Conservation (phyloP, 23 tunicate species). For the Clavelina lepadiformis region DNA sequence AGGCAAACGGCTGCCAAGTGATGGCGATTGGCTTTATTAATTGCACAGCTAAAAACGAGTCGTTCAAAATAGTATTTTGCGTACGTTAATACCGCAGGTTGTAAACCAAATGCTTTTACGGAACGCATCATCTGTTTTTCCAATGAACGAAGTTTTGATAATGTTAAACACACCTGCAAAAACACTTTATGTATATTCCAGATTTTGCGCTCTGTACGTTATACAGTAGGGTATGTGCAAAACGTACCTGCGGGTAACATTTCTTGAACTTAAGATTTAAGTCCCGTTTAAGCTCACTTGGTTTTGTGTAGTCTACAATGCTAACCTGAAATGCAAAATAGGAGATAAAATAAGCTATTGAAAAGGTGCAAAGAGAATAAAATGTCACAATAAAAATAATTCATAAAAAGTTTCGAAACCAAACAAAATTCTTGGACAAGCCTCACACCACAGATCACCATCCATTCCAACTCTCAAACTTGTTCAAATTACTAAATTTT, state of each 20-base stretch:
- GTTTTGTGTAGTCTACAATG: slow-evolving; percentile 67
- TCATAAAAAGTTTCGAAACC: neutral
- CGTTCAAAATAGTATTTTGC: slow-evolving; percentile 58
- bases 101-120: slow-evolving; percentile 36
- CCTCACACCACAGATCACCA: neutral
- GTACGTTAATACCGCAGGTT: slow-evolving; percentile 23
- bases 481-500: too few species aligned
- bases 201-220: too few species aligned
- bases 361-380: neutral
- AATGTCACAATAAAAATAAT: neutral
- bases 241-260: slow-evolving; percentile 57
- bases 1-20: slow-evolving; percentile 67
- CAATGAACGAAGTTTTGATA: slow-evolving; percentile 70
- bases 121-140: slow-evolving; percentile 53
- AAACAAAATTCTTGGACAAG: neutral
- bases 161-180: slow-evolving; percentile 57
- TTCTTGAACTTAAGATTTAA: slow-evolving; percentile 52
- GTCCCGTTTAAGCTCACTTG: slow-evolving; percentile 67
- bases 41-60: slow-evolving; percentile 36
- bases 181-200: neutral
- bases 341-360: neutral
- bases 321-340: slow-evolving; percentile 41
- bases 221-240: neutral
- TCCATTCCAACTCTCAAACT: too few species aligned
- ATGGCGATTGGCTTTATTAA: slow-evolving; percentile 57